phyloP scores from a whole-genome alignment of 2,113 vertebrate species.

The Natator depressus region DNA sequence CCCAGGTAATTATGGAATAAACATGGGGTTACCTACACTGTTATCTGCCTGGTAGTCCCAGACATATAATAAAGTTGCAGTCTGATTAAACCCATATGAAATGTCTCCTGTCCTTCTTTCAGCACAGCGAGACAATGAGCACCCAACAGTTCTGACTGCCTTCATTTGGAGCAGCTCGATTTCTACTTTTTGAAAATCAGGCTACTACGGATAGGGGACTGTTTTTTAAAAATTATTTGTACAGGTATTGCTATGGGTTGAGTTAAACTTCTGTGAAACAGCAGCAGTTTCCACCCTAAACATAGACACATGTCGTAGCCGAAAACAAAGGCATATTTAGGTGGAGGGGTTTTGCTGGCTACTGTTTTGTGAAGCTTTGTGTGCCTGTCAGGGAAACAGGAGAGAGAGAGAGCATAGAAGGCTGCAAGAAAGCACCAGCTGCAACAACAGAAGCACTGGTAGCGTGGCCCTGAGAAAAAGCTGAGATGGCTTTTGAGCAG shows the following conservation, averaged over 20 bases:
- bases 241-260: background rate
- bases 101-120: too few species aligned
- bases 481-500: too few species aligned
- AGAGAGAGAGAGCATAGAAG: background rate
- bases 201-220: background rate
- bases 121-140: too few species aligned
- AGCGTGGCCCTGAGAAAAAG: too few species aligned
- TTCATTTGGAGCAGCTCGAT: background rate
- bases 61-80: too few species aligned
- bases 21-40: too few species aligned
- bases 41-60: too few species aligned
- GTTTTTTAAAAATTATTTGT: background rate
- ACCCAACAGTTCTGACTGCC: background rate
- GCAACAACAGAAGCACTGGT: background rate
- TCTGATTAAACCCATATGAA: too few species aligned
- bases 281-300: background rate
- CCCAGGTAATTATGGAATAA: too few species aligned
- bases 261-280: background rate
- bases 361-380: background rate
- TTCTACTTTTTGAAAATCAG: background rate
- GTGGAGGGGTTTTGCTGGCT: background rate
- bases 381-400: background rate
- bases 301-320: background rate
- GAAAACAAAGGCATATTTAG: background rate
- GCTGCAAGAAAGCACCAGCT: background rate